Evolutionary conservation across 2,113 vertebrate genomes (phyloP).

Genomic region (Colius striatus): DNA sequence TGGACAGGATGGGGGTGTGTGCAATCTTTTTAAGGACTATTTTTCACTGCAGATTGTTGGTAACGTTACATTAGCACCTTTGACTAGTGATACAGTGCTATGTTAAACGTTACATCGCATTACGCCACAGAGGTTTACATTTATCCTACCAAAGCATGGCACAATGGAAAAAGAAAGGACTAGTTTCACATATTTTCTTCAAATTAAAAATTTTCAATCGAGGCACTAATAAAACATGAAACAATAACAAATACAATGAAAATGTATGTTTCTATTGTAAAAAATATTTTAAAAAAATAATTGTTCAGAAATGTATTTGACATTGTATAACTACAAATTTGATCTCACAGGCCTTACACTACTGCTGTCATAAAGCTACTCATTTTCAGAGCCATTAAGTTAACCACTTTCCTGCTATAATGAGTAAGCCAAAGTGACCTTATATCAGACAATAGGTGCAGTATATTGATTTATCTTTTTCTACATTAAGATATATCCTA

Average conservation of each 20-base stretch:
- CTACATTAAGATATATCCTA: background rate
- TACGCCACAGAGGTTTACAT: background rate
- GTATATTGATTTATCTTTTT: background rate
- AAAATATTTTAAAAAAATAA: background rate
- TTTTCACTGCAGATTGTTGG: background rate
- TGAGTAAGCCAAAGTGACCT: slow-evolving; percentile 50
- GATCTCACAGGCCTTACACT: background rate
- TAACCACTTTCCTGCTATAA: background rate
- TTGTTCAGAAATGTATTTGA: background rate
- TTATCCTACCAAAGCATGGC: background rate
- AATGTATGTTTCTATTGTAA: background rate
- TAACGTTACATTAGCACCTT: background rate
- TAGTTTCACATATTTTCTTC: background rate
- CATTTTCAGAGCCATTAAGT: slow-evolving; percentile 39
- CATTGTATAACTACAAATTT: background rate
- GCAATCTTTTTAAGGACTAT: background rate
- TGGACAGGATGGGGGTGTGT: background rate
- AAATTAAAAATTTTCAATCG: background rate
- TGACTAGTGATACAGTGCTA: background rate
- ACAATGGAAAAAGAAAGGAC: background rate
- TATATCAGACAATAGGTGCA: background rate
- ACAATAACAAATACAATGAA: background rate
- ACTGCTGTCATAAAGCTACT: slow-evolving; percentile 17
- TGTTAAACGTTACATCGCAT: background rate
- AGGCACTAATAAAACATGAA: background rate